Percentiles rank a stretch among this genome's conserved stretches.
Conservation (phyloP, 2,888 invertebrate genomes). For the Achlya flavicornis region DNA sequence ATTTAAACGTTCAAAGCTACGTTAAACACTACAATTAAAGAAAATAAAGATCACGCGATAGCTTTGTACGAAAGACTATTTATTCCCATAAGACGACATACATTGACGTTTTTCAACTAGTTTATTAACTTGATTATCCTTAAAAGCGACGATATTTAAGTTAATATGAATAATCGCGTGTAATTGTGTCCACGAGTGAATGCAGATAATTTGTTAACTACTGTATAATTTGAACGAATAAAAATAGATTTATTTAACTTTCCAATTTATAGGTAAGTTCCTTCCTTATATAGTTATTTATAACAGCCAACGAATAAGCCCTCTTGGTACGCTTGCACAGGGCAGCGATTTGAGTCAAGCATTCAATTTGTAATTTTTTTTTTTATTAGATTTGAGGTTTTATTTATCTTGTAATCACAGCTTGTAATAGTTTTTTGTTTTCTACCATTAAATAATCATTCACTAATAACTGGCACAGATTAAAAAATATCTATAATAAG, state of each 20-base stretch:
- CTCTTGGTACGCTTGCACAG: too few species aligned
- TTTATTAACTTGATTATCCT: not conserved
- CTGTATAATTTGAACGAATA: not conserved
- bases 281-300: too few species aligned
- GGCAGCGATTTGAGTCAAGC: too few species aligned
- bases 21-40: constrained; percentile 2
- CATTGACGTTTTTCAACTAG: not conserved
- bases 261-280: not conserved
- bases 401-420: too few species aligned
- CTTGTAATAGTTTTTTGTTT: too few species aligned
- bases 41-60: not conserved
- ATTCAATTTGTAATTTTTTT: too few species aligned
- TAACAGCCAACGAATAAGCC: too few species aligned
- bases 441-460: too few species aligned
- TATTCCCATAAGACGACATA: not conserved
- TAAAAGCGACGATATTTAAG: not conserved
- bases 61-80: not conserved
- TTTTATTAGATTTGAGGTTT: too few species aligned
- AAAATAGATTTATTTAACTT: not conserved
- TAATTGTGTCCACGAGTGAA: not conserved
- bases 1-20: constrained; percentile 1
- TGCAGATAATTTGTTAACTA: not conserved
- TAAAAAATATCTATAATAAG: too few species aligned
- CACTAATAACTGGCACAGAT: too few species aligned
- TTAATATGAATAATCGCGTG: not conserved